Percentiles rank a stretch among this genome's conserved stretches.
These are phyloP conservation scores for Cistogaster globosa DNA, from an alignment of 2,888 invertebrate genomes.

Conservation along the genomic window DNA sequence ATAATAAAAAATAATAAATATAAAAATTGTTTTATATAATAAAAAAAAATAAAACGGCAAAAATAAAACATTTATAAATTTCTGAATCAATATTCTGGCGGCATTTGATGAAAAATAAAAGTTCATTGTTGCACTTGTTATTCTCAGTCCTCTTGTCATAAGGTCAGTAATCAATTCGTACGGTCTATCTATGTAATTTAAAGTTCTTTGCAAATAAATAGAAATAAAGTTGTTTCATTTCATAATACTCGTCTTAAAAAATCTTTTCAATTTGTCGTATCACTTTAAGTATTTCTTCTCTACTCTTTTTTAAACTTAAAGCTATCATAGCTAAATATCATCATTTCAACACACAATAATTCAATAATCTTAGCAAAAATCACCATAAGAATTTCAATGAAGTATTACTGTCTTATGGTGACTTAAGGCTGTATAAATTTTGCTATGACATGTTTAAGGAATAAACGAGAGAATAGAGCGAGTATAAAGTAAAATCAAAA, in stretches of 20 bases:
- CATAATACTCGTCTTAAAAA: too few relatives aligned
- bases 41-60: too few relatives aligned
- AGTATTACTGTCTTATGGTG: constrained; percentile 1
- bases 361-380: constrained; percentile 49
- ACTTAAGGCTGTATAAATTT: constrained; percentile 26
- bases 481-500: not conserved
- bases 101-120: not conserved
- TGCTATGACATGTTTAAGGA: not conserved
- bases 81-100: not conserved
- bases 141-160: not conserved
- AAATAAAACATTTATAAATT: too few relatives aligned
- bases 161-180: not conserved
- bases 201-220: not conserved
- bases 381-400: constrained; percentile 55
- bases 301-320: not conserved
- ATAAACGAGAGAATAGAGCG: not conserved
- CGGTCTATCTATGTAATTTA: too few relatives aligned
- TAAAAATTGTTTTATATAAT: too few relatives aligned
- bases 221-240: not conserved
- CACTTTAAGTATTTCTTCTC: not conserved
- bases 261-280: not conserved
- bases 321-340: not conserved
- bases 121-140: not conserved
- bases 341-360: constrained; percentile 56
- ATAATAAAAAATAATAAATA: too few relatives aligned